phyloP scores from a whole-genome alignment of 2,797 vertebrate species.

The Spinus olivaceus region DNA sequence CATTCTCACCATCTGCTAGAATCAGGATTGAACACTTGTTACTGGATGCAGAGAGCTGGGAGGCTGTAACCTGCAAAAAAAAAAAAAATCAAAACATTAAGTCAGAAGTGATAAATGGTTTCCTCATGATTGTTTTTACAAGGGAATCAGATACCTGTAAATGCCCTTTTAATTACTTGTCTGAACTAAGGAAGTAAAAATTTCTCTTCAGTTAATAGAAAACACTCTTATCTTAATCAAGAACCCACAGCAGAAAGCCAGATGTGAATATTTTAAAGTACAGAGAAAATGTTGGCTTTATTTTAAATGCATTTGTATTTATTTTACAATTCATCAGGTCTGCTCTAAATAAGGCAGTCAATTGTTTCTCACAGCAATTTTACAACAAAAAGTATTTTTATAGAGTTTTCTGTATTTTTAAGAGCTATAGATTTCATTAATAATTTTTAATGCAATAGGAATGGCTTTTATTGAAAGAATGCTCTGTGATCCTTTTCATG shows the following conservation, averaged over 20 bases:
- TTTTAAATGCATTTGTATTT: background rate
- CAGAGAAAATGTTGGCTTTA: background rate
- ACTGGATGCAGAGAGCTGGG: conserved; percentile 89
- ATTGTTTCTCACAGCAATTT: background rate
- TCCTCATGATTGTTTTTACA: background rate
- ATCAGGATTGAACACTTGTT: conserved; percentile 94
- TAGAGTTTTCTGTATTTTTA: background rate
- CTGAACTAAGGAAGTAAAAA: background rate
- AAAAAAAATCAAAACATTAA: background rate
- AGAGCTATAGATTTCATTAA: background rate
- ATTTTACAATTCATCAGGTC: background rate
- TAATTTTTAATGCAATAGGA: background rate
- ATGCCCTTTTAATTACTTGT: background rate
- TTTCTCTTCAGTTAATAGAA: background rate
- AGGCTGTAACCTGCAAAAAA: conserved; percentile 88
- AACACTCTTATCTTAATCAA: background rate
- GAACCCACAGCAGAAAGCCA: background rate
- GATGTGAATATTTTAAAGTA: background rate
- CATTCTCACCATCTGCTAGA: conserved; percentile 92
- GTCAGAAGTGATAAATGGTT: background rate
- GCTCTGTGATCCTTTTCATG: background rate
- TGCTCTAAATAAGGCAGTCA: background rate
- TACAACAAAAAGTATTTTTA: background rate
- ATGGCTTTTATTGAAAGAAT: background rate
- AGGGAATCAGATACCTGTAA: background rate